Percentiles rank a stretch among this genome's conserved stretches.
These are phyloP conservation scores for Telmatherina bonti DNA, from an alignment of 2,797 vertebrate genomes.

Conservation along the genomic window DNA sequence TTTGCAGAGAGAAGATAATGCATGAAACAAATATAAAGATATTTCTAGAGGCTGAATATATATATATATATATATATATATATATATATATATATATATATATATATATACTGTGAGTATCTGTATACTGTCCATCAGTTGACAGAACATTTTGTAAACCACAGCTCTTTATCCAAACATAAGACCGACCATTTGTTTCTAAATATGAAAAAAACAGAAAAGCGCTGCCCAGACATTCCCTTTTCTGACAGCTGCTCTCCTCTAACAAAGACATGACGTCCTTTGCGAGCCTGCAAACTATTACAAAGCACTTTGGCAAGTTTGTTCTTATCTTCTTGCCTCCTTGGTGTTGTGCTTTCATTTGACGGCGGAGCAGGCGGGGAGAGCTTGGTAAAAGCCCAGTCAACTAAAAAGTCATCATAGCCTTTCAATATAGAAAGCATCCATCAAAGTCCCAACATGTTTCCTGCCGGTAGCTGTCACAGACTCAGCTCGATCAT, in stretches of 20 bases:
- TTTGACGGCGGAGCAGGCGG: slow-evolving; percentile 58
- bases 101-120: background rate
- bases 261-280: slow-evolving; percentile 69
- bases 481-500: slow-evolving; percentile 70
- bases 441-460: slow-evolving; percentile 80
- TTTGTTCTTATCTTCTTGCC: slow-evolving; percentile 68
- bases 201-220: slow-evolving; percentile 15
- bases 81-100: background rate
- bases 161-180: slow-evolving; percentile 27
- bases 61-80: background rate
- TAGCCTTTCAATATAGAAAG: slow-evolving; percentile 71
- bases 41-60: background rate
- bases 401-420: slow-evolving; percentile 80
- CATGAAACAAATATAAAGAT: background rate
- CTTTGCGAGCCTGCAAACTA: slow-evolving; percentile 62
- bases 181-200: slow-evolving; percentile 20
- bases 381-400: slow-evolving; percentile 66
- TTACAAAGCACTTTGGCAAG: slow-evolving; percentile 65
- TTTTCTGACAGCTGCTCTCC: slow-evolving; percentile 67
- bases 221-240: slow-evolving; percentile 37
- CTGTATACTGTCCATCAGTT: slow-evolving; percentile 20
- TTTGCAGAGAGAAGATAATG: background rate
- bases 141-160: slow-evolving; percentile 10
- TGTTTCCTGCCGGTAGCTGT: slow-evolving; percentile 76
- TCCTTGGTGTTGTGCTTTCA: slow-evolving; percentile 59